Evolutionary conservation across 2,888 invertebrate species (phyloP), one percentile per base, ranked within the genome.

Genomic region (Oligia strigilis): DNA sequence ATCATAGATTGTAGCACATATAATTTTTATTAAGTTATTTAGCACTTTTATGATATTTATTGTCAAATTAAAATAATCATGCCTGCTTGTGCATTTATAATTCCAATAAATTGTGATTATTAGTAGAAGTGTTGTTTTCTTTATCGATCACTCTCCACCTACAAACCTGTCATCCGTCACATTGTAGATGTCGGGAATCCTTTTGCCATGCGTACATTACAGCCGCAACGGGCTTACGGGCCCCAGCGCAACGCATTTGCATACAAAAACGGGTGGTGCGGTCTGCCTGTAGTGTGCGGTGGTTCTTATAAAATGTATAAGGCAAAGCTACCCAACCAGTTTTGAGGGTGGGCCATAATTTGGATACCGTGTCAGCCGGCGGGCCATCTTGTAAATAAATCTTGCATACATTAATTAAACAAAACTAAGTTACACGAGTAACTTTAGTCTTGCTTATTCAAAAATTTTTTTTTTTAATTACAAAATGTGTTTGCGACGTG

Each of bases 41-140:
- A 95, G 96, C 96, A 96, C 95, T 94, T 93, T 93, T 92, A 95
- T 92, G 89, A 93, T 96, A 95, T 95, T 95, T 96, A 96, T 96
- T 96, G 92, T 95, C 91, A 92, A 94, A 93, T 92, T 92, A 93
- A 90, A 94, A 94, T 94, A 94, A 95, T 94, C 92, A 95, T 96
- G 95, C 95, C 93, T 94, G 91, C 96, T 96, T 96, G 91, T 95
- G 96, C 96, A 94, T 96, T 96, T 96, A 95, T 95, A 94, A 96
- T 96, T 96, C 96, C 95, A 97, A 92, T 96, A 97, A 96, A 97
- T 93, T 96, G 94, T 96, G 94, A 97, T 96, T 96, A 96, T 93
- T 95, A 96, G 93, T 94, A 93, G 88, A 87, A 77, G 64, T 55
- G 67, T 82, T 84, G 88, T 91, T 89, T 87, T 77, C 8, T 93